phyloP scores from a whole-genome alignment of 2,888 invertebrate species.

The Oscheius sp. region DNA sequence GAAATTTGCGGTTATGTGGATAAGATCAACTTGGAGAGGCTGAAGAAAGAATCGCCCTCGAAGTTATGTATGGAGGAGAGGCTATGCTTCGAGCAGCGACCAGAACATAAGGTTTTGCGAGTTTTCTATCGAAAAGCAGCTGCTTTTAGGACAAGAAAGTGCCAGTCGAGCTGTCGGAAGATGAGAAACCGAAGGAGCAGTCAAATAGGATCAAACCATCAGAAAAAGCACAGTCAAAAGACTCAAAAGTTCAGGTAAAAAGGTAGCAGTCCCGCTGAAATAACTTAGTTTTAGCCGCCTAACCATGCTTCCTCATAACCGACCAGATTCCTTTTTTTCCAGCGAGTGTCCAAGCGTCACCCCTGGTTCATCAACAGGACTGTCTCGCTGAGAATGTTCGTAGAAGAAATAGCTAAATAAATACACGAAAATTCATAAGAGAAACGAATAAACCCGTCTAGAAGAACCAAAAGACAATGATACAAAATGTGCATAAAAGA shows the following conservation, averaged over 20 bases:
- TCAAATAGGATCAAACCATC: background rate
- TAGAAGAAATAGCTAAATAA: slow-evolving; percentile 20
- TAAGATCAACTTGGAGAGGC: slow-evolving; percentile 42
- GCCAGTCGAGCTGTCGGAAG: background rate
- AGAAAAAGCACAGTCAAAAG: background rate
- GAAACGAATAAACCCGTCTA: too few relatives aligned
- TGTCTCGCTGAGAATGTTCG: slow-evolving; percentile 7
- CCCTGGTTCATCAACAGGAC: background rate
- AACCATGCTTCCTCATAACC: background rate
- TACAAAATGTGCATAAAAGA: background rate
- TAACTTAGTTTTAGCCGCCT: background rate
- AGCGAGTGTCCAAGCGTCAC: background rate
- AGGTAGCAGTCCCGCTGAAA: background rate
- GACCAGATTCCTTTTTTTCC: background rate
- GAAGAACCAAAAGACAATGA: too few relatives aligned
- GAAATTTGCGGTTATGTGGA: slow-evolving; percentile 14
- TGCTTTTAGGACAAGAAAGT: background rate
- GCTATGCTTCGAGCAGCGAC: slow-evolving; percentile 37
- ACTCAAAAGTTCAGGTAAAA: background rate
- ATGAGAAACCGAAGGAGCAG: background rate
- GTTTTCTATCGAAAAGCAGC: background rate
- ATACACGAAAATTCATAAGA: too few relatives aligned
- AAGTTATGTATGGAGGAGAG: slow-evolving; percentile 41
- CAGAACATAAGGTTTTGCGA: background rate
- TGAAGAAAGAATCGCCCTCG: slow-evolving; percentile 40